Evolutionary conservation across 2,797 vertebrate species (phyloP).

Genomic region (Xiphophorus birchmanni): DNA sequence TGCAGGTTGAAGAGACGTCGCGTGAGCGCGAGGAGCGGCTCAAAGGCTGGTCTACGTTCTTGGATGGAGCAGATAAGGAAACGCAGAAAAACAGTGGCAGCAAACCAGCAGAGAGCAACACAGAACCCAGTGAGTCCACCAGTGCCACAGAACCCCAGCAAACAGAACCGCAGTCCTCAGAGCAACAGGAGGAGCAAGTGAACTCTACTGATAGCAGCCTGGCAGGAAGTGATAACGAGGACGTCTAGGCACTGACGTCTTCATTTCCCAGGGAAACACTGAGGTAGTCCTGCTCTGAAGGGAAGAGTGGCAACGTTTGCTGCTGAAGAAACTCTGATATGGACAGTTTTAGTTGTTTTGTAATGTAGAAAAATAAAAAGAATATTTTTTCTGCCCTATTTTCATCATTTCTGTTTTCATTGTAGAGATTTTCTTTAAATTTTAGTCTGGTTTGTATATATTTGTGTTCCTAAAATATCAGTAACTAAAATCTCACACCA

Average conservation of each 20-base stretch:
- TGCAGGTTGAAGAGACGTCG: constrained; percentile 92
- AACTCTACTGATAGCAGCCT: constrained; percentile 93
- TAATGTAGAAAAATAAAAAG: constrained; percentile 64
- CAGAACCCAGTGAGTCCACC: constrained; percentile 37
- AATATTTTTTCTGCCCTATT: constrained; percentile 34
- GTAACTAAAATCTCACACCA: background rate
- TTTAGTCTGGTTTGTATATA: background rate
- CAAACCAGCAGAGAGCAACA: constrained; percentile 53
- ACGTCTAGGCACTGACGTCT: constrained; percentile 57
- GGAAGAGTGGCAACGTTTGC: constrained; percentile 27
- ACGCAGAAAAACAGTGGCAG: constrained; percentile 17
- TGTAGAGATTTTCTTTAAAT: constrained; percentile 1
- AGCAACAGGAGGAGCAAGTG: constrained; percentile 66
- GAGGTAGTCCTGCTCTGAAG: constrained; percentile 11
- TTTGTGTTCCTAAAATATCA: background rate
- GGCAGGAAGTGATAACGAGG: constrained; percentile 88
- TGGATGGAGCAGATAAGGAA: constrained; percentile 68
- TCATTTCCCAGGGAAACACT: background rate
- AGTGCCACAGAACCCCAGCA: constrained; percentile 56
- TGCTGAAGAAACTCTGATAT: constrained; percentile 1
- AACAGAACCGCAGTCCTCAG: constrained; percentile 32
- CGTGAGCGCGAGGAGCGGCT: constrained; percentile 95
- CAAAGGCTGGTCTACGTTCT: constrained; percentile 89
- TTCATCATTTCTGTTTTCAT: constrained; percentile 33
- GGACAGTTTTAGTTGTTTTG: constrained; percentile 44